Conservation (phyloP, 2,888 invertebrate genomes). For the Monochamus alternatus region DNA sequence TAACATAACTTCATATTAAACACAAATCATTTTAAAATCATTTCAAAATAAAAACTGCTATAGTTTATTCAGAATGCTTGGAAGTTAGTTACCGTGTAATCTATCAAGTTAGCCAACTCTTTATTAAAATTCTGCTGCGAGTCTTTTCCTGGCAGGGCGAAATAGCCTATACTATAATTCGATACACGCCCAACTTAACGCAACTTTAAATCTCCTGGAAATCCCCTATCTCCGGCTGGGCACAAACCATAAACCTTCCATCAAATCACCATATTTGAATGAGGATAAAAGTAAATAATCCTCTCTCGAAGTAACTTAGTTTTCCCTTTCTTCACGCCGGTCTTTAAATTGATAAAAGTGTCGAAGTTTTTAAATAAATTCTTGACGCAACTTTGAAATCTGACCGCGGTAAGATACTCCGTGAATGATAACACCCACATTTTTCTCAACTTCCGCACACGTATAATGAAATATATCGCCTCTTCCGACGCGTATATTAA, state of each 20-base stretch:
- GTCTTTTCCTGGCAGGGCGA: neutral
- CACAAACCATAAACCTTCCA: conserved; percentile 19
- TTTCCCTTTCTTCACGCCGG: neutral
- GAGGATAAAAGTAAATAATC: conserved; percentile 25
- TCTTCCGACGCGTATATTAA: neutral
- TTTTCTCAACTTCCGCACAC: neutral
- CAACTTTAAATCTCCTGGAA: conserved; percentile 17
- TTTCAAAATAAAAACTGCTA: too few species aligned
- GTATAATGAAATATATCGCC: conserved; percentile 13
- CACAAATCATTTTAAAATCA: too few species aligned
- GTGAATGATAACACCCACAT: conserved; percentile 20
- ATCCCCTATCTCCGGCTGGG: neutral
- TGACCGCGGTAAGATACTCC: conserved; percentile 12
- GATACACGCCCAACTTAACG: conserved; percentile 11
- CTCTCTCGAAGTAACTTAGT: conserved; percentile 8
- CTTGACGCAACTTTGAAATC: conserved; percentile 14
- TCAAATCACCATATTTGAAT: conserved; percentile 25
- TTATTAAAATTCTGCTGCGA: neutral
- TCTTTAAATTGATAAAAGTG: conserved; percentile 23
- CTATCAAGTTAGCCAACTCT: neutral
- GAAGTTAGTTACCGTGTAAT: neutral
- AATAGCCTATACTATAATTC: conserved; percentile 2
- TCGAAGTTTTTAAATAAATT: conserved; percentile 17
- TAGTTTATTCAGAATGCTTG: too few species aligned
- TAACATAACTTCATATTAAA: too few species aligned